Base-by-base conservation (phyloP, 1,140 invertebrate genomes). In the Heliothis virescens region DNA sequence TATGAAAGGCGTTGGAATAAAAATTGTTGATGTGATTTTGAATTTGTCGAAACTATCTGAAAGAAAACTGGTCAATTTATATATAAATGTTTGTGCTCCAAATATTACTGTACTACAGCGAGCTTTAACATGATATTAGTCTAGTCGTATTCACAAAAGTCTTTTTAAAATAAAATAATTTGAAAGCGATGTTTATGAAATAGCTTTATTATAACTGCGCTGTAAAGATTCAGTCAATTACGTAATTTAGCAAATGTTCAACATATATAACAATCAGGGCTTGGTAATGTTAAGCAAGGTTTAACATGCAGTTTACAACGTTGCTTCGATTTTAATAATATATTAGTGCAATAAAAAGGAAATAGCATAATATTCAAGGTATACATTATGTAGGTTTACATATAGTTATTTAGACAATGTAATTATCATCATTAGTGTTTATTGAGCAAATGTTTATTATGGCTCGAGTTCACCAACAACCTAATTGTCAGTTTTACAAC, bases 111-210 rank as follows among this genome's bases (percentile, higher is more conserved):
- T 34, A 21, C n/a, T 26, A 59, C n/a, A 59, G 9, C 12, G 47
- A 48, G 62, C 65, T 69, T 69, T 50, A 69, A 69, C 21, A 69
- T 29, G 48, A 57, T 47, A 73, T 73, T 47, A 65, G 16, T 74
- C 72, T 74, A 74, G 72, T 74, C 72, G 16, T 57, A 59, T n/a
- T 73, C 69, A 72, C 69, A 72, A 72, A 72, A 21, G 18, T 7
- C 15, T 16, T 16, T 55, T 16, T 55, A 55, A 26, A 12, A 59
- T 13, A 26, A 59, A 2, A 59, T 16, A 21, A 1, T 18, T 11
- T 12, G 2, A n/a, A 34, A 62, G 67, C 48, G 48, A 53, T 13
- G 29, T 53, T 52, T 72, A 57, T 72, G 52, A 53, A 72, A 50
- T 72, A 72, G 69, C 50, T 72, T 72, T 72, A 26, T 2, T 26